Percentiles rank a stretch among this genome's conserved stretches.
Conservation (phyloP, 2,888 invertebrate species). For the Cheilosia impressa region DNA sequence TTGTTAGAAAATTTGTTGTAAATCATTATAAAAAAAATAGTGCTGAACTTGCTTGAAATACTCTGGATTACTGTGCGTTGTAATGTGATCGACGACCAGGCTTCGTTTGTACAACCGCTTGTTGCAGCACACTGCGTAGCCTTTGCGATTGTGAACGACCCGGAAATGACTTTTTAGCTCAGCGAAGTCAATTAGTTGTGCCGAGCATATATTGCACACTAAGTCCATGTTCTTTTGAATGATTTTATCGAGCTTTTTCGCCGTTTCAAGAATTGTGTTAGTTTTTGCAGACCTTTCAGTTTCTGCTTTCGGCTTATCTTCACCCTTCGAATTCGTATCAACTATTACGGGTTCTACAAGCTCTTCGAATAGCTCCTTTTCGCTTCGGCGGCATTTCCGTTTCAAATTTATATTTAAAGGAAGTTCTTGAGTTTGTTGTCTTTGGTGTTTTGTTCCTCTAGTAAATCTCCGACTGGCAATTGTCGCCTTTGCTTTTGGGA, state of each 20-base stretch:
- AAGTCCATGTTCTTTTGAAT: conserved; percentile 75
- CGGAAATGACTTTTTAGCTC: conserved; percentile 75
- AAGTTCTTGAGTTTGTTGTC: neutral
- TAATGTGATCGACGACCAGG: conserved; percentile 76
- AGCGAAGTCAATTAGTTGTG: conserved; percentile 68
- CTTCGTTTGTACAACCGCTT: conserved; percentile 76
- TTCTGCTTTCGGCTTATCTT: conserved; percentile 33
- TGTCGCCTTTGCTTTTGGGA: neutral
- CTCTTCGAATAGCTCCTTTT: no score
- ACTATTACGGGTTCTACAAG: no score
- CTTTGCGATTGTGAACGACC: conserved; percentile 71
- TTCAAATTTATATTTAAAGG: no score
- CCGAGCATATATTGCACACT: conserved; percentile 74
- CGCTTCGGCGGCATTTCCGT: no score
- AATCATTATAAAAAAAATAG: neutral
- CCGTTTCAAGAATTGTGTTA: conserved; percentile 44
- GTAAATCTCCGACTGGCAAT: conserved; percentile 13
- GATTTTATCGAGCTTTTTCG: conserved; percentile 73
- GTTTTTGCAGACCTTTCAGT: conserved; percentile 39
- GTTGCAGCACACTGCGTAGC: conserved; percentile 77
- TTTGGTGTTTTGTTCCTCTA: conserved; percentile 1
- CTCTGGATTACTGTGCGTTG: conserved; percentile 76
- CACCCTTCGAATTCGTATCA: conserved; percentile 3
- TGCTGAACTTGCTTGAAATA: conserved; percentile 70
- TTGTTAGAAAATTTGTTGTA: neutral